Conservation (phyloP, 2,888 invertebrate species). For the Leptopterna dolabrata region DNA sequence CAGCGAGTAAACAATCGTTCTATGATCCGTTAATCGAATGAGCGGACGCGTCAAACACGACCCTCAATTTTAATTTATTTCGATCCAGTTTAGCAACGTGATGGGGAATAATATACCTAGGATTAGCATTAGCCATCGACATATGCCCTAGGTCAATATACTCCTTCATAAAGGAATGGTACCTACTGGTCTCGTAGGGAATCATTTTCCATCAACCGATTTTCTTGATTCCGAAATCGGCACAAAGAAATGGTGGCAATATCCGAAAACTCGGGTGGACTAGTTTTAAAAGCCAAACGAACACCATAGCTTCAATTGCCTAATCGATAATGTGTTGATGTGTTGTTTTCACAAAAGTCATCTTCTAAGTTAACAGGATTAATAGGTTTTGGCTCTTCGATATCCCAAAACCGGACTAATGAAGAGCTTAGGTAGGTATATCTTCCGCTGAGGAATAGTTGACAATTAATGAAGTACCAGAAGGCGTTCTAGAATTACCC, state of each 20-base stretch:
- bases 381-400: neutral
- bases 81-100: neutral
- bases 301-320: no score
- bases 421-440: neutral
- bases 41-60: conserved; percentile 1
- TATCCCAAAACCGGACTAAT: neutral
- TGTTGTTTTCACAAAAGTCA: no score
- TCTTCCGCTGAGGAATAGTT: neutral
- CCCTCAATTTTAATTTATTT: neutral
- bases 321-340: no score
- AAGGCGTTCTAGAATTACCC: neutral
- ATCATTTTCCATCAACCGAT: neutral
- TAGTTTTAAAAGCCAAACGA: no score
- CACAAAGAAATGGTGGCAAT: no score
- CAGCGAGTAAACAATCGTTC: neutral
- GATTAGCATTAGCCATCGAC: neutral
- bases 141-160: neutral
- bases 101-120: neutral
- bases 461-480: neutral
- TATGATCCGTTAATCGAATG: neutral
- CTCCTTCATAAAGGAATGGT: conserved; percentile 9
- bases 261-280: no score
- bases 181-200: neutral
- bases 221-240: neutral
- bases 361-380: no score